Evolutionary conservation across 2,113 vertebrate genomes (phyloP).

Genomic region (Caranx melampygus): DNA sequence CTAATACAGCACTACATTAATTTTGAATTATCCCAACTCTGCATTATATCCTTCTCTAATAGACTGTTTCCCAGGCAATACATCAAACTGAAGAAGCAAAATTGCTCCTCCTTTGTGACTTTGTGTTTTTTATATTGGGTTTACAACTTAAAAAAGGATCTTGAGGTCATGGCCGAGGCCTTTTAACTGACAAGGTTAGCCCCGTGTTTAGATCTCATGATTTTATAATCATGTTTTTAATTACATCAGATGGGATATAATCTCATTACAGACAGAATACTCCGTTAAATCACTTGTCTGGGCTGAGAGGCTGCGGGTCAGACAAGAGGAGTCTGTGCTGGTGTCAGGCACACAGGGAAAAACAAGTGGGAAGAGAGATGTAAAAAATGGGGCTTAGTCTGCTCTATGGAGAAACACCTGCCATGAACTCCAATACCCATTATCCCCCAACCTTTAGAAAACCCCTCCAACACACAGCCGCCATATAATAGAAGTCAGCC

Average conservation of each 20-base stretch:
- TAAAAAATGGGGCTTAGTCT: not conserved
- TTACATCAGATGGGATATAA: constrained; percentile 33
- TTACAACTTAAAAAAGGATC: not conserved
- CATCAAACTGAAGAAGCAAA: not conserved
- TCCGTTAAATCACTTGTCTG: constrained; percentile 49
- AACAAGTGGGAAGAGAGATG: not conserved
- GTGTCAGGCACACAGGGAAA: constrained; percentile 1
- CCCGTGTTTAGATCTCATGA: constrained; percentile 22
- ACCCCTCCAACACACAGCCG: constrained; percentile 18
- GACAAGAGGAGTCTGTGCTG: constrained; percentile 8
- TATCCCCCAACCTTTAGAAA: constrained; percentile 63
- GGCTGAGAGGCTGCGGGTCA: constrained; percentile 31
- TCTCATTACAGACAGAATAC: constrained; percentile 53
- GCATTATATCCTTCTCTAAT: not conserved
- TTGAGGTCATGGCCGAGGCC: constrained; percentile 4
- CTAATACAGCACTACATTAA: constrained; percentile 7
- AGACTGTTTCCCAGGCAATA: not conserved
- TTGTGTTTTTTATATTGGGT: not conserved
- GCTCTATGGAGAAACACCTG: constrained; percentile 66
- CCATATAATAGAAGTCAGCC: constrained; percentile 53
- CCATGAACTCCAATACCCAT: constrained; percentile 58
- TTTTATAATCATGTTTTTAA: constrained; percentile 45
- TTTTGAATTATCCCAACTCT: not conserved
- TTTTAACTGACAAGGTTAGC: constrained; percentile 12
- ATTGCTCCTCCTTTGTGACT: not conserved